Conservation (phyloP, 2,113 vertebrate genomes). For the Isichthys henryi region DNA sequence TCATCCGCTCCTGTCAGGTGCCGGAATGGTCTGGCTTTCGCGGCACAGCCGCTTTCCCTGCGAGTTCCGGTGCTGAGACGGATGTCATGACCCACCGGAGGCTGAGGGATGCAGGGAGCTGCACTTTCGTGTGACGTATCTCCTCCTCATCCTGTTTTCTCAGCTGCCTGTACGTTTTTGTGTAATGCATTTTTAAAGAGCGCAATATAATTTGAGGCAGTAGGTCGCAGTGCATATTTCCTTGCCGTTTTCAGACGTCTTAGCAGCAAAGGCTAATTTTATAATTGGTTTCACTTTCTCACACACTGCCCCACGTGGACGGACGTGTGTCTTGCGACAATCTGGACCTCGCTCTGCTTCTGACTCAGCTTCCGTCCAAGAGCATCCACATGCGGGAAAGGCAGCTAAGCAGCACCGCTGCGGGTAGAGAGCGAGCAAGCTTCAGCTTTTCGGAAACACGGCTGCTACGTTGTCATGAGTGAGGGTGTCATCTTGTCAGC, state of each 20-base stretch:
- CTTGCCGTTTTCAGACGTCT: not conserved
- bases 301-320: not conserved
- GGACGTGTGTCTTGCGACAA: not conserved
- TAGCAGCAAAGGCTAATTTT: not conserved
- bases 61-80: not conserved
- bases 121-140: not conserved
- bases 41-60: not conserved
- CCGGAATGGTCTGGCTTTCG: constrained; percentile 51
- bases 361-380: not conserved
- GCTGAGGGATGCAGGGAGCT: not conserved
- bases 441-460: not conserved
- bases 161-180: not conserved
- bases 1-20: constrained; percentile 65
- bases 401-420: not conserved
- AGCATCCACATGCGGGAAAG: not conserved
- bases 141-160: not conserved
- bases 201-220: not conserved
- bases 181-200: not conserved
- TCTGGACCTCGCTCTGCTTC: not conserved
- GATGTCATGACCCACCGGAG: not conserved
- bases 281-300: not conserved
- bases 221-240: not conserved
- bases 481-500: not conserved
- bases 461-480: not conserved
- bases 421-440: not conserved